Conservation (phyloP, 2,888 invertebrate species). For the Cistogaster globosa region DNA sequence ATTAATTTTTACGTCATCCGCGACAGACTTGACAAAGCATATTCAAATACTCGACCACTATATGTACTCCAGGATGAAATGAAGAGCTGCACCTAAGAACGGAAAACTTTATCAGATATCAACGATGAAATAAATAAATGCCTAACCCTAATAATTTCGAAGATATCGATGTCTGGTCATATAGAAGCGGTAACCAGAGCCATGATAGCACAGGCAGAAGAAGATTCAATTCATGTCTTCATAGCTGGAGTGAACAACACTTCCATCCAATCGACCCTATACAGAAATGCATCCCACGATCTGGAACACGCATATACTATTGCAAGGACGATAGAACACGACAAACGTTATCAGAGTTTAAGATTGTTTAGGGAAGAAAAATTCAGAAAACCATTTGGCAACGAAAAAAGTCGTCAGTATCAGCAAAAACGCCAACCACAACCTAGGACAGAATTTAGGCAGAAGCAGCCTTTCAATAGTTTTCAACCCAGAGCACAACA, state of each 20-base stretch:
- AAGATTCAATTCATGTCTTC: slow-evolving; percentile 14
- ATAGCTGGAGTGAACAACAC: slow-evolving; percentile 27
- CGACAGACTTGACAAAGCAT: too few species aligned
- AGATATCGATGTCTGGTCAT: slow-evolving; percentile 22
- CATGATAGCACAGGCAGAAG: background rate
- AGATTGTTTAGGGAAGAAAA: background rate
- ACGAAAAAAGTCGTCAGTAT: background rate
- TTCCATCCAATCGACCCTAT: background rate
- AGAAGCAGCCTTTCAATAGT: too few species aligned
- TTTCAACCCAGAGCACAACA: too few species aligned
- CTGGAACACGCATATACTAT: slow-evolving; percentile 2
- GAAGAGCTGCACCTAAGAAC: slow-evolving; percentile 15
- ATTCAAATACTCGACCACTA: too few species aligned
- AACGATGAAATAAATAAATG: slow-evolving; percentile 31
- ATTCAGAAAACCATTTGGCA: background rate
- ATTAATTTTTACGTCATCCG: slow-evolving; percentile 26
- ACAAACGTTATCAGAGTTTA: slow-evolving; percentile 3
- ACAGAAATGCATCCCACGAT: background rate
- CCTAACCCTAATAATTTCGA: slow-evolving; percentile 25
- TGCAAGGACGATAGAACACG: slow-evolving; percentile 9
- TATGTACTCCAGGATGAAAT: slow-evolving; percentile 28
- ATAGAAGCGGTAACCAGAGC: slow-evolving; percentile 4
- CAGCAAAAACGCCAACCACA: too few species aligned
- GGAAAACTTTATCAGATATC: slow-evolving; percentile 20
- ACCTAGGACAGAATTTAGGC: too few species aligned